Evolutionary conservation across 2,888 invertebrate genomes (phyloP).

Genomic region (Nomada hirtipes): DNA sequence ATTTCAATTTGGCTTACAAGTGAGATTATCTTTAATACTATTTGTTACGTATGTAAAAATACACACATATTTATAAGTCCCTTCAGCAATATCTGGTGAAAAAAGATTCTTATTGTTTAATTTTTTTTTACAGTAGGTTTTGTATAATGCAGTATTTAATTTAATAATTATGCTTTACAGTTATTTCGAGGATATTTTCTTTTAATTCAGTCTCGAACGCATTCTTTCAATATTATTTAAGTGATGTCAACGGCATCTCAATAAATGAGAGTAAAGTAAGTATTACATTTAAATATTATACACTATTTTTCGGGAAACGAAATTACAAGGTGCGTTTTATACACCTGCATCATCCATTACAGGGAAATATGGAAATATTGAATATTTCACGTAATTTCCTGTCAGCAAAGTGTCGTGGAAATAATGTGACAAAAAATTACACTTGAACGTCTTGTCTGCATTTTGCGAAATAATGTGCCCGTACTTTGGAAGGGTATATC

Average conservation of each 20-base stretch:
- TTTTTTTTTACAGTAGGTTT: too few relatives aligned
- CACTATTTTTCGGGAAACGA: too few relatives aligned
- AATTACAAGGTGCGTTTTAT: background rate
- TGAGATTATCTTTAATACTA: background rate
- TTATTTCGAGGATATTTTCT: too few relatives aligned
- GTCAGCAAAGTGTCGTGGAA: background rate
- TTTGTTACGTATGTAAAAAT: background rate
- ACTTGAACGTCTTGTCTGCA: conserved; percentile 9
- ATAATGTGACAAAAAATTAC: background rate
- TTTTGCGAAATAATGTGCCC: background rate
- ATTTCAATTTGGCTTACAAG: background rate
- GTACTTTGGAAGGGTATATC: conserved; percentile 46
- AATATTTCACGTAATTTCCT: background rate
- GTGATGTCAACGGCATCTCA: too few relatives aligned
- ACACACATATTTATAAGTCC: background rate
- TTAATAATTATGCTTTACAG: too few relatives aligned
- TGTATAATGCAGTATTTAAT: too few relatives aligned
- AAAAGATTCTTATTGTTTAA: background rate
- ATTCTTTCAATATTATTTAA: too few relatives aligned
- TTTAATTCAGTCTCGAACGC: too few relatives aligned
- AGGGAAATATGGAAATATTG: background rate
- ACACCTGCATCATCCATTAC: background rate
- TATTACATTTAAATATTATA: too few relatives aligned
- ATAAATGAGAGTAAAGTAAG: too few relatives aligned
- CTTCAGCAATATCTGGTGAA: background rate